Evolutionary conservation across 1,140 invertebrate species (phyloP), one percentile per base, ranked within the genome.

Genomic region (Akabosia matsudoensis): DNA sequence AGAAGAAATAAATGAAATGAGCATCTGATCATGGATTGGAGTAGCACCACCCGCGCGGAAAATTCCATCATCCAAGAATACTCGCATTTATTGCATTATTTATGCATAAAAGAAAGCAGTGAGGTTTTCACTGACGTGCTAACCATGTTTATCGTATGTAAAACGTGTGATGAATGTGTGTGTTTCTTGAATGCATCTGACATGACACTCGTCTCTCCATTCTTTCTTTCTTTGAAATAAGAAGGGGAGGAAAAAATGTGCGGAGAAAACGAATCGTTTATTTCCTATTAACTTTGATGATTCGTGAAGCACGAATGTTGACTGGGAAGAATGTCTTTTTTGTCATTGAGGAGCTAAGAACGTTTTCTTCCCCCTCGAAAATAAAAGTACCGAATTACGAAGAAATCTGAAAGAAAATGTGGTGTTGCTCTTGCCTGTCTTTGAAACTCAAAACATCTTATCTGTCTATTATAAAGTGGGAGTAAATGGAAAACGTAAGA

Each of bases 261-360:
- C 37, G 37, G 24, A 67, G 28, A 67, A 31, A 67, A 67, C 24
- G 61, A 67, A 67, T 67, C 61, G 61, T 67, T 67, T 67, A 67
- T 67, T 67, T 67, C 61, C 61, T 67, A 67, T 67, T 67, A 67
- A 67, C 61, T 67, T 67, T 67, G 61, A 67, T 67, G 61, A 67
- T 67, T n/a, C n/a, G n/a, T n/a, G n/a, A n/a, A n/a, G n/a, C 10
- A n/a, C 14, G 54, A 14, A 3, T n/a, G 54, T 16, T 22, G 24
- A 61, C 54, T 61, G 54, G 54, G 24, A 22, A 61, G 54, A 14
- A n/a, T n/a, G n/a, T n/a, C n/a, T n/a, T n/a, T 22, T 24, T 14
- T 61, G 54, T 61, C 54, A 61, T 61, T 61, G 13, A 22, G 24
- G 24, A 61, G 7, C n/a, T n/a, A n/a, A n/a, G n/a, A n/a, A n/a